Conservation (phyloP, 2,113 vertebrate species). For the Onychorhynchus coronatus region DNA sequence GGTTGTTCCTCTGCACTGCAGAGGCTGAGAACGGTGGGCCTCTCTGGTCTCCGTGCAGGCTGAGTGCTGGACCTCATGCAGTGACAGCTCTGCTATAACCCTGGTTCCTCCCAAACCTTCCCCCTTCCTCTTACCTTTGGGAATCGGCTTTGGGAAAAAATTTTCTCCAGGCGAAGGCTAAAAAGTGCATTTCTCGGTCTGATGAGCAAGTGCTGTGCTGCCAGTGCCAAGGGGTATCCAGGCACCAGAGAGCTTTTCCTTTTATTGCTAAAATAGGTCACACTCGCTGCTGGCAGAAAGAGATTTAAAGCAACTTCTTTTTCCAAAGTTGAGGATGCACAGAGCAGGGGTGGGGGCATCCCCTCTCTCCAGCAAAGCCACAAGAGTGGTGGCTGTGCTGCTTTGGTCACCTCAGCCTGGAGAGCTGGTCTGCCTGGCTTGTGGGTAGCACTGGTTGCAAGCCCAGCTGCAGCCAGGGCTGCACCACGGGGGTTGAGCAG, state of each 20-base stretch:
- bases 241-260: constrained; percentile 39
- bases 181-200: constrained; percentile 3
- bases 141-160: neutral
- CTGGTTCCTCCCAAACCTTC: neutral
- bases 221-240: constrained; percentile 17
- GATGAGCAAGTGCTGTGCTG: constrained; percentile 19
- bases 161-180: neutral
- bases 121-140: neutral
- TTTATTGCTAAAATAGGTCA: constrained; percentile 56
- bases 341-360: neutral
- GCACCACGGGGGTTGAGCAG: neutral
- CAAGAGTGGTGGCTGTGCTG: accelerated
- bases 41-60: accelerated
- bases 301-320: neutral
- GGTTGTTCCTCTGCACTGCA: neutral
- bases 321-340: neutral
- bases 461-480: neutral
- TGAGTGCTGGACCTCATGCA: neutral
- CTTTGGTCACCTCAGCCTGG: neutral
- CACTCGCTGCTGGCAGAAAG: neutral
- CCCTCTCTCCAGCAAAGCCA: neutral
- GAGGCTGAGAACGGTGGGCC: neutral
- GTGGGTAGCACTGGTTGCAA: accelerated
- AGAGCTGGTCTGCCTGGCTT: neutral
- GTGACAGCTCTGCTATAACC: neutral